phyloP scores from a whole-genome alignment of 2,797 vertebrate genomes.

The Gobionotothen gibberifrons region DNA sequence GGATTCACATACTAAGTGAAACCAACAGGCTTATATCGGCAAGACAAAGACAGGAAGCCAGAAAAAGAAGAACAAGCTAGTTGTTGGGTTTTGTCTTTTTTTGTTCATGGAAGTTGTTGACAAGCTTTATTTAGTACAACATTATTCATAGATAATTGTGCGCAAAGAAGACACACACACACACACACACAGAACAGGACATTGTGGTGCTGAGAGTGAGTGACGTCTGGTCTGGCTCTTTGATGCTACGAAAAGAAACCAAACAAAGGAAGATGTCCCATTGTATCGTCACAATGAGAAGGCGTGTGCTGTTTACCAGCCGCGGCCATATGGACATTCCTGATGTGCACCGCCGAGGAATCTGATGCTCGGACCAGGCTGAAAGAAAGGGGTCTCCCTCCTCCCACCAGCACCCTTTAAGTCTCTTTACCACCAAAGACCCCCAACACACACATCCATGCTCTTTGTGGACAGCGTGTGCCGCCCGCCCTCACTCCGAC shows the following conservation, averaged over 20 bases:
- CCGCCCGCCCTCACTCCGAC: slow-evolving; percentile 16
- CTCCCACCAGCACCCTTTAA: slow-evolving; percentile 51
- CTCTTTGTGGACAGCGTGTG: slow-evolving; percentile 65
- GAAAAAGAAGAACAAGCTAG: no score
- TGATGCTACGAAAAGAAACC: slow-evolving; percentile 22
- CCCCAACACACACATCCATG: slow-evolving; percentile 7
- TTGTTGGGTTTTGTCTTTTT: neutral
- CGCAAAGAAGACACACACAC: neutral
- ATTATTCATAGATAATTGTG: neutral
- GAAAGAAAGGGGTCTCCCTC: slow-evolving; percentile 1
- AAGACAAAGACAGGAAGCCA: no score
- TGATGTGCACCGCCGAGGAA: slow-evolving; percentile 48
- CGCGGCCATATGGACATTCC: slow-evolving; percentile 46
- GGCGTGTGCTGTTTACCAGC: slow-evolving; percentile 56
- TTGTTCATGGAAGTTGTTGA: neutral
- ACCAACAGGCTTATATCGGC: no score
- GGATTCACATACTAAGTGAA: no score
- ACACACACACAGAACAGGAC: neutral
- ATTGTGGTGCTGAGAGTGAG: neutral
- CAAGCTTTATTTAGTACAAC: neutral
- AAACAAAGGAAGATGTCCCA: slow-evolving; percentile 49
- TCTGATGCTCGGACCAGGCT: slow-evolving; percentile 25
- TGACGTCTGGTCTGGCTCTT: slow-evolving; percentile 9
- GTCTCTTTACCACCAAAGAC: slow-evolving; percentile 29
- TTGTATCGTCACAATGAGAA: slow-evolving; percentile 48